A percentile compares a stretch with the other conserved stretches of the same genome.
Evolutionary conservation across 2,113 vertebrate species (phyloP).

Genomic region (Sisor rabdophorus): DNA sequence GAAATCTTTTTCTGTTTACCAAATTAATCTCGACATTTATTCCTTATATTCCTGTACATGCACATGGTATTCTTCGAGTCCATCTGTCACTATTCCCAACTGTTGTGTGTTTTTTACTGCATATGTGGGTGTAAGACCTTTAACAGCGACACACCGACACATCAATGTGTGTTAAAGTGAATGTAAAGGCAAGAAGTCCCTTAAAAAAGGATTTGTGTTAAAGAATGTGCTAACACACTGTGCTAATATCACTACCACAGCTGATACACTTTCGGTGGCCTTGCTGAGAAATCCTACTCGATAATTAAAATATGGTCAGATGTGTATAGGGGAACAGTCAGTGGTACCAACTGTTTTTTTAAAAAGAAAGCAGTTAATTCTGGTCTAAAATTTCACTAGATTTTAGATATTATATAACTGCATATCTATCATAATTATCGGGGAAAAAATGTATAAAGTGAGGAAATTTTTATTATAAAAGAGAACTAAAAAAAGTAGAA

Average conservation of each 20-base stretch:
- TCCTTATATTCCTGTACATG: no score
- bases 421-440: no score
- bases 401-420: background rate
- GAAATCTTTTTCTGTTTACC: no score
- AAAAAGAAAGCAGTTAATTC: background rate
- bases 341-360: background rate
- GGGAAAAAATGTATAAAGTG: no score
- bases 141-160: background rate
- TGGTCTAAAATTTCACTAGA: background rate
- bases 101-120: background rate
- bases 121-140: constrained; percentile 1
- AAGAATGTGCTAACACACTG: background rate
- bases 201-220: background rate
- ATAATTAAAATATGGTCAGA: background rate
- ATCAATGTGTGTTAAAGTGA: background rate
- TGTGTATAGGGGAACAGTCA: background rate
- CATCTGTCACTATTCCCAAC: constrained; percentile 11
- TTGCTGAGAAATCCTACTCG: background rate
- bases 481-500: no score
- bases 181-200: background rate
- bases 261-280: background rate
- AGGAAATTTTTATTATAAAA: no score
- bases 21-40: no score
- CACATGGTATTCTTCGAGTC: background rate
- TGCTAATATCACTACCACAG: background rate